phyloP scores from a whole-genome alignment of 2,797 vertebrate genomes.

The Darevskia nairensis region DNA sequence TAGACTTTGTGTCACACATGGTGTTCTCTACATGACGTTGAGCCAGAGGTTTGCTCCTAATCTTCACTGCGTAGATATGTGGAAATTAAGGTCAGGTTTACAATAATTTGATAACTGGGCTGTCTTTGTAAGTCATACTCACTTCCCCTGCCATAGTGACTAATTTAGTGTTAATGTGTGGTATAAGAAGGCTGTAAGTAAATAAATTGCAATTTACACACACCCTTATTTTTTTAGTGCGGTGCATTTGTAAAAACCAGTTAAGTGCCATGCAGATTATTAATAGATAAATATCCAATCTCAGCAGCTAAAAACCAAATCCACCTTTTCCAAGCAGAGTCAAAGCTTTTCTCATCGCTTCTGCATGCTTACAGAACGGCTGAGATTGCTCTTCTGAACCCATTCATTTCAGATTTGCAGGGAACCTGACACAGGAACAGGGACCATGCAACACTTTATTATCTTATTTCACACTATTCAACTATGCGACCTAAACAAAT shows the following conservation, averaged over 20 bases:
- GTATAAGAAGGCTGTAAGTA: neutral
- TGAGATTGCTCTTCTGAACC: neutral
- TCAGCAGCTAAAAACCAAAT: neutral
- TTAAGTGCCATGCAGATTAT: neutral
- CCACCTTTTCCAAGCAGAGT: neutral
- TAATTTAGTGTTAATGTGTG: neutral
- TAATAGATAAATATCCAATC: neutral
- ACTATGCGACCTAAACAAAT: neutral
- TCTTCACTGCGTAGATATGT: neutral
- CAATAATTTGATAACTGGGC: neutral
- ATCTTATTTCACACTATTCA: neutral
- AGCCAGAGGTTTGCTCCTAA: neutral
- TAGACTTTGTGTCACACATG: neutral
- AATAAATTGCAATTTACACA: neutral
- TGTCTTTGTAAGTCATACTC: neutral
- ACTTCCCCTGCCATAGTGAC: neutral
- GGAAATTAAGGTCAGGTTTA: no score
- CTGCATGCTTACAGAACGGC: neutral
- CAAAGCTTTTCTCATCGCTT: neutral
- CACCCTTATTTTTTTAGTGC: neutral
- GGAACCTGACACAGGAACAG: neutral
- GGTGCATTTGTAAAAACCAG: neutral
- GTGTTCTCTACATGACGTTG: neutral
- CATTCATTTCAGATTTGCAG: neutral
- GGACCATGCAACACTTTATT: neutral